Conservation (phyloP, 2,113 vertebrate species). For the Otus sunia region DNA sequence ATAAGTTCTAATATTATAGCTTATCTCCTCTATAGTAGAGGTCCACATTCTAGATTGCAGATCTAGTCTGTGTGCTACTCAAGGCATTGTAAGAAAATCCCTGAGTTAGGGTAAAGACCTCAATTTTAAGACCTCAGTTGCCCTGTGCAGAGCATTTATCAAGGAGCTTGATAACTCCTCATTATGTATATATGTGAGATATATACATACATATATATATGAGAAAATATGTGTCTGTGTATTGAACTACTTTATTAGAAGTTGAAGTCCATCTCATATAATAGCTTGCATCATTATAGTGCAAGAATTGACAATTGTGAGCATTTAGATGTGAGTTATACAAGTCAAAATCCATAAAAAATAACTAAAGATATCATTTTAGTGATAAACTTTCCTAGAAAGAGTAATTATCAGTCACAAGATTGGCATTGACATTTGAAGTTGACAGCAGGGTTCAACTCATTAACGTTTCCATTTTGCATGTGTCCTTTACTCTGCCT, state of each 20-base stretch:
- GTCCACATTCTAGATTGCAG: not conserved
- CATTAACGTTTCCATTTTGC: slow-evolving; percentile 13
- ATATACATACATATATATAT: not conserved
- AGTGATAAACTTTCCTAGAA: not conserved
- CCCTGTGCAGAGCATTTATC: not conserved
- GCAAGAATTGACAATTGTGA: not conserved
- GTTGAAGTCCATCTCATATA: not conserved
- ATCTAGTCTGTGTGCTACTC: not conserved
- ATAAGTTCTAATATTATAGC: not conserved
- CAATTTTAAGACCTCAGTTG: not conserved
- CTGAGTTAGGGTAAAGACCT: not conserved
- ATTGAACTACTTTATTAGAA: not conserved
- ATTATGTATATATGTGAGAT: not conserved
- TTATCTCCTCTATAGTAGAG: not conserved
- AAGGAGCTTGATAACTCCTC: not conserved
- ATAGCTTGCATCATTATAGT: not conserved
- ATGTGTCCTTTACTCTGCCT: not conserved
- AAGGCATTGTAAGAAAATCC: not conserved
- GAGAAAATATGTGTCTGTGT: not conserved
- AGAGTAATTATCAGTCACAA: not conserved
- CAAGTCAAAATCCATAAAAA: not conserved
- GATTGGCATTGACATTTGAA: not conserved
- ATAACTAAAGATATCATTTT: not conserved
- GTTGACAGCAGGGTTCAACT: not conserved
- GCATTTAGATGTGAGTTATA: not conserved